These are phyloP conservation scores for Slavum lentiscoides DNA, from an alignment of 2,888 invertebrate species.

Conservation along the genomic window DNA sequence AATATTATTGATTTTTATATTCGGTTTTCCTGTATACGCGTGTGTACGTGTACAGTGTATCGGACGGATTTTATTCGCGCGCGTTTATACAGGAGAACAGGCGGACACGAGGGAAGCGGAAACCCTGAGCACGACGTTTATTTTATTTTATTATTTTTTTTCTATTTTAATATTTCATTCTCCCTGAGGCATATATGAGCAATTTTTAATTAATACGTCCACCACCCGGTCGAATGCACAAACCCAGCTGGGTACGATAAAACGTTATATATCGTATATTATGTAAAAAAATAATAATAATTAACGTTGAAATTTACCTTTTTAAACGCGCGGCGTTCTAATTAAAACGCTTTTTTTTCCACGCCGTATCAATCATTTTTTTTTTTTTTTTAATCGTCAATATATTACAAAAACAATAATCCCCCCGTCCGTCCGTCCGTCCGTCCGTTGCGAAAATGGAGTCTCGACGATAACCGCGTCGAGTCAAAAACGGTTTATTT, in stretches of 20 bases:
- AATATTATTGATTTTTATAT: slow-evolving; percentile 37
- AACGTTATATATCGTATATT: background rate
- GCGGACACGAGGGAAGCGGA: background rate
- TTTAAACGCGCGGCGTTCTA: slow-evolving; percentile 11
- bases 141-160: background rate
- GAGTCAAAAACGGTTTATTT: too few species aligned
- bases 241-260: background rate
- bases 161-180: background rate
- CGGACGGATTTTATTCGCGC: slow-evolving; percentile 25
- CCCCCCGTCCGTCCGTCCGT: background rate
- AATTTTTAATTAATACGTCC: slow-evolving; percentile 46
- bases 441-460: background rate
- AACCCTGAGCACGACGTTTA: background rate
- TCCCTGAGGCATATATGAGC: background rate
- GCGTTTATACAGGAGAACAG: too few species aligned
- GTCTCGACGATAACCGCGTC: too few species aligned
- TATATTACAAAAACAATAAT: background rate
- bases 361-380: background rate
- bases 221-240: background rate
- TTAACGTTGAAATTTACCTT: slow-evolving; percentile 31
- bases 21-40: background rate
- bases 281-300: slow-evolving; percentile 13
- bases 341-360: slow-evolving; percentile 8
- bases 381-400: too few species aligned
- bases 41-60: background rate